These are phyloP conservation scores for Gymnosoma rotundatum DNA, from an alignment of 2,888 invertebrate genomes.

Conservation along the genomic window DNA sequence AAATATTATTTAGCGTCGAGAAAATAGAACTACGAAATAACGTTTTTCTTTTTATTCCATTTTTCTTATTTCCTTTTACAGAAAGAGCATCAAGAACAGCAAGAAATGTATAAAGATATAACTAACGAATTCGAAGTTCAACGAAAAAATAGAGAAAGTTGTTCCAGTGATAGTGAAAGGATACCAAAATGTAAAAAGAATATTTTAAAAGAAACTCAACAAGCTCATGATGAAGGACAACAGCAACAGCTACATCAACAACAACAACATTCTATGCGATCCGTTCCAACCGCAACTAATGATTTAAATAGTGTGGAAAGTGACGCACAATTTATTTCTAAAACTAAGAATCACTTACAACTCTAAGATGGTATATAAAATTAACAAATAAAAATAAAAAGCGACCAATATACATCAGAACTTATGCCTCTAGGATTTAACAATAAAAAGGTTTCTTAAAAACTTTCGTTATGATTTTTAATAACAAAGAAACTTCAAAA, in stretches of 20 bases:
- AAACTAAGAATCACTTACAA: slow-evolving; percentile 39
- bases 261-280: slow-evolving; percentile 4
- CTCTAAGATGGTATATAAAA: neutral
- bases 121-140: slow-evolving; percentile 80
- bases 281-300: neutral
- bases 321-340: slow-evolving; percentile 26
- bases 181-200: slow-evolving; percentile 53
- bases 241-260: slow-evolving; percentile 2
- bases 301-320: slow-evolving; percentile 5
- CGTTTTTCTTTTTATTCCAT: neutral
- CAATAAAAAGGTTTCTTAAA: slow-evolving; percentile 17
- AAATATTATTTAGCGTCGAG: too few species aligned
- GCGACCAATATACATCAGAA: too few species aligned
- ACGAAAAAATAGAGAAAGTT: slow-evolving; percentile 74
- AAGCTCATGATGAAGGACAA: slow-evolving; percentile 11
- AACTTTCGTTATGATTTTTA: slow-evolving; percentile 1
- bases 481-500: neutral
- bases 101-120: slow-evolving; percentile 79
- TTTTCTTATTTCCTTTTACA: slow-evolving; percentile 59
- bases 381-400: too few species aligned
- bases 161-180: slow-evolving; percentile 34
- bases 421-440: slow-evolving; percentile 42
- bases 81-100: slow-evolving; percentile 81
- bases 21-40: too few species aligned
- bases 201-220: slow-evolving; percentile 19